Evolutionary conservation across 2,888 invertebrate genomes (phyloP), one percentile per base, ranked within the genome.

Genomic region (Cyaniris semiargus): DNA sequence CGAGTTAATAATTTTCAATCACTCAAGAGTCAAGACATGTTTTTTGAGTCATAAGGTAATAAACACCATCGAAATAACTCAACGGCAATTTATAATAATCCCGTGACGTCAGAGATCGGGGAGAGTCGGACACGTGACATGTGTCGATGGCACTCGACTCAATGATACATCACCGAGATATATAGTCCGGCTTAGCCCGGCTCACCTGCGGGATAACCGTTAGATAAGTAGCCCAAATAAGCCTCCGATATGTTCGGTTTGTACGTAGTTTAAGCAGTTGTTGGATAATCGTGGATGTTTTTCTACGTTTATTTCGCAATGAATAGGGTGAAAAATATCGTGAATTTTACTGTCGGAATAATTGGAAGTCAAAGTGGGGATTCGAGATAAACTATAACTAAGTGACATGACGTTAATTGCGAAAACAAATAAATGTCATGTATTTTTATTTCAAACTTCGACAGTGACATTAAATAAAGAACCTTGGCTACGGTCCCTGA

Each of bases 111-210:
- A 78, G 76, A 79, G 75, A 78, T 79, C 79, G 70, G 66, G 78
- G 76, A 75, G 75, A n/a, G n/a, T n/a, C n/a, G n/a, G n/a, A 76
- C 77, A 75, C 75, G 83, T 83, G 88, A 89, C 88, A 87, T 84
- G 84, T 90, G 91, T 90, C 91, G 84, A 88, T 87, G 79, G 81
- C 82, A 83, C 80, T 88, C 85, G 80, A 81, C 82, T 82, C 85
- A 81, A 86, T 86, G 86, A 91, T 91, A 89, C 85, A 87, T 91
- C 90, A 91, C 86, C 84, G 87, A 88, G 91, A 90, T 84, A 84
- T 85, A 89, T 66, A 66, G 66, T 66, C 66, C 27, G 27, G 66
- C 27, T 66, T 27, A 88, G 86, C 88, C 87, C 82, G 85, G 87
- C 86, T 87, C 88, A 90, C 90, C 90, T 90, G 90, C 83, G 84